A percentile compares a stretch with the other conserved stretches of the same genome.
Evolutionary conservation across 92 coral and sea anemone species (phyloP).

Genomic region (Galaxea fascicularis): DNA sequence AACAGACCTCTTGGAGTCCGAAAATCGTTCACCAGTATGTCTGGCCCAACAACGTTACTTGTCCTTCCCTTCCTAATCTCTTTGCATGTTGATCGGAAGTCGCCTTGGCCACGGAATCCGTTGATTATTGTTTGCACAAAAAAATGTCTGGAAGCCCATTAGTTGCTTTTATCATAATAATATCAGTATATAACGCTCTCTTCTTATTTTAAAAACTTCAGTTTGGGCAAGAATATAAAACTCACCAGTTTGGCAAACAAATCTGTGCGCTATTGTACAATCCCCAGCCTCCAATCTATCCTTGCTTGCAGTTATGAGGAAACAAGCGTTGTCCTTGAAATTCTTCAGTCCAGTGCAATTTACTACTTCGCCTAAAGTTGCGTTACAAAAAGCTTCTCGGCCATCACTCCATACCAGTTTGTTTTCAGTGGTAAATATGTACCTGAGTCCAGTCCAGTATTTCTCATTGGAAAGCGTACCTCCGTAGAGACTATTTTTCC

Average conservation of each 20-base stretch:
- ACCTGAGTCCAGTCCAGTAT: conserved; percentile 8
- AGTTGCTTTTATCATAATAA: not conserved
- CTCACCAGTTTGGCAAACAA: conserved; percentile 13
- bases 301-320: not conserved
- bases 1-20: too few species aligned
- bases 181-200: not conserved
- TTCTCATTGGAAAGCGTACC: not conserved
- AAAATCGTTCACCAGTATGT: too few species aligned
- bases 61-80: too few species aligned
- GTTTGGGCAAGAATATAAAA: not conserved
- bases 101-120: too few species aligned
- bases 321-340: not conserved
- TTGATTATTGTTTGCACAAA: too few species aligned
- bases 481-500: not conserved
- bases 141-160: not conserved
- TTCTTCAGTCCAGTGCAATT: not conserved
- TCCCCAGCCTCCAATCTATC: not conserved
- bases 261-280: not conserved
- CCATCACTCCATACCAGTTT: conserved; percentile 19
- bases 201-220: not conserved
- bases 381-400: conserved; percentile 7
- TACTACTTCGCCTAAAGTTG: not conserved
- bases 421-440: not conserved
- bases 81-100: too few species aligned
- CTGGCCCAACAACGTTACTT: too few species aligned